phyloP scores from a whole-genome alignment of 1,140 invertebrate species.

The Dinoponera quadriceps region DNA sequence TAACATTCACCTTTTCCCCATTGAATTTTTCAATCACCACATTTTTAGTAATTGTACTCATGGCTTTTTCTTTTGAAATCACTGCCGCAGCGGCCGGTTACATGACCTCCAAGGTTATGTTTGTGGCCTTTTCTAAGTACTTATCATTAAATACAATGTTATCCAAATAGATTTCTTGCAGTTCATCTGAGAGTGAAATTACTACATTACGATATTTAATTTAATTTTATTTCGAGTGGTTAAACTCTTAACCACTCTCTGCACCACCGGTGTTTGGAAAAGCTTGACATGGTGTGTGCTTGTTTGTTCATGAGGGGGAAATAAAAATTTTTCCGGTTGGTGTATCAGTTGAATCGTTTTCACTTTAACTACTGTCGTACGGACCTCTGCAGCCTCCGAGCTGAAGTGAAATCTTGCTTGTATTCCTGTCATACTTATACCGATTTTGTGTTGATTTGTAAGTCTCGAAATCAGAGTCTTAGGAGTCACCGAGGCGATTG shows the following conservation, averaged over 20 bases:
- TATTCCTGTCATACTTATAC: constrained; percentile 45
- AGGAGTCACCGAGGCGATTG: too few relatives aligned
- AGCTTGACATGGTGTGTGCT: neutral
- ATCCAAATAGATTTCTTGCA: constrained; percentile 3
- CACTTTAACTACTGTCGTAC: constrained; percentile 50
- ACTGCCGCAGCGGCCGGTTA: neutral
- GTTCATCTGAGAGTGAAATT: neutral
- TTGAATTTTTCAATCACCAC: too few relatives aligned
- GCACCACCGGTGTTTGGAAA: constrained; percentile 37
- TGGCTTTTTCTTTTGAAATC: too few relatives aligned
- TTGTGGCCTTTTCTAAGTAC: constrained; percentile 17
- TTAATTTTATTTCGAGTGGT: neutral
- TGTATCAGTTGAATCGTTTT: constrained; percentile 52
- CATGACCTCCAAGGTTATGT: neutral
- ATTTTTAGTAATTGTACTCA: constrained; percentile 42
- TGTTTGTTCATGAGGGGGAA: neutral
- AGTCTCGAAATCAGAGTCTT: too few relatives aligned
- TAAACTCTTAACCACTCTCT: constrained; percentile 28
- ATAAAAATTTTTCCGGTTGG: constrained; percentile 54
- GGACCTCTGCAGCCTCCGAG: constrained; percentile 31
- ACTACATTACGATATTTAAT: constrained; percentile 22
- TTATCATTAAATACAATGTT: constrained; percentile 23
- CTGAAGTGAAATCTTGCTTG: constrained; percentile 57
- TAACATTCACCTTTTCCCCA: constrained; percentile 47
- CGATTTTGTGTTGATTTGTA: constrained; percentile 67